Base-by-base conservation (phyloP, 1,140 invertebrate species). In the Temnothorax longispinosus region DNA sequence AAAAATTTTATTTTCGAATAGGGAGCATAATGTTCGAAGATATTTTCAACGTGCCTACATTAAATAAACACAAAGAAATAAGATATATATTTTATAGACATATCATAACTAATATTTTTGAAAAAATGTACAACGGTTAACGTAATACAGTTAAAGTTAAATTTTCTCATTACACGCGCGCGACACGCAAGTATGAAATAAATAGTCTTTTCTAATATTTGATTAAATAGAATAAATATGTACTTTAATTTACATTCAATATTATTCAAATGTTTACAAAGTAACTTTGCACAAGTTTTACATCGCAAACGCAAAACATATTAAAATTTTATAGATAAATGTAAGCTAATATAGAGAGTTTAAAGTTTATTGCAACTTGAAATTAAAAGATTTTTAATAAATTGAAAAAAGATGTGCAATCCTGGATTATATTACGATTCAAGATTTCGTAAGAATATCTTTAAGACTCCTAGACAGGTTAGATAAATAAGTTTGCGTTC, bases 331-430 rank as follows among this genome's bases (percentile, higher is more conserved):
- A 7, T 60, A 21, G 44, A 1, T n/a, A n/a, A 38, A 56, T 35
- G 18, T 8, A 54, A 54, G 50, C 2, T 38, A 56, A 41, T 21
- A 13, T 3, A 11, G 15, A 58, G 21, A 21, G 10, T 76, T 27
- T 27, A 44, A 60, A 27, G 35, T 74, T 27, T 15, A 69, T 10
- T 32, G 13, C 21, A 60, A 27, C 6, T 1, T 60, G 8, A 62
- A 76, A 76, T 76, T 44, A 41, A 44, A 76, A 32, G 27, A 62
- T 62, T 62, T 62, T n/a, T 32, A 58, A 18, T 47, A 7, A 21
- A 15, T 58, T 18, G 15, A 62, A 47, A 58, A 13, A 64, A 47
- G 27, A 32, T 44, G 6, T 5, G n/a, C n/a, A 38, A 15, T 54
- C 6, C 3, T n/a, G 11, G 4, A 41, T 60, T 56, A 44, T 8